Evolutionary conservation across 2,113 vertebrate species (phyloP).

Genomic region (Leiothrix lutea): DNA sequence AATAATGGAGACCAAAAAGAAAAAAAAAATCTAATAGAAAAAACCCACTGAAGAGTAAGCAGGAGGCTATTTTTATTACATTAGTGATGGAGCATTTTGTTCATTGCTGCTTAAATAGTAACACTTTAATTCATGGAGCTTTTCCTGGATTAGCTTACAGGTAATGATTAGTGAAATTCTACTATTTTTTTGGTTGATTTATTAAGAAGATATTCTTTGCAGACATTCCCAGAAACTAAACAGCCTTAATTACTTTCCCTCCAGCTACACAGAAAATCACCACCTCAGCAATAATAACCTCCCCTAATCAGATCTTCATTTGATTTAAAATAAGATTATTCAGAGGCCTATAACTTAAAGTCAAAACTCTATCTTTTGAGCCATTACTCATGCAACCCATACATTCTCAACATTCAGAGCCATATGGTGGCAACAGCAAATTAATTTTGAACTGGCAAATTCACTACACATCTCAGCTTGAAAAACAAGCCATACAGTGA

Average conservation of each 20-base stretch:
- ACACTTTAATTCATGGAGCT: not conserved
- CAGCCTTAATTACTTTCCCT: conserved; percentile 2
- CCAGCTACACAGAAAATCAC: conserved; percentile 9
- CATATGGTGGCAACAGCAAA: not conserved
- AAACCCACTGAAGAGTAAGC: not conserved
- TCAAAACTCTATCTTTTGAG: not conserved
- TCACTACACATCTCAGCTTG: not conserved
- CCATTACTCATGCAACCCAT: not conserved
- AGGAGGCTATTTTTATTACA: not conserved
- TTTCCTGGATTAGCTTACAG: conserved; percentile 1
- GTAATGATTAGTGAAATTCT: not conserved
- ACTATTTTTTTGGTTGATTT: not conserved
- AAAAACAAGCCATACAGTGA: not conserved
- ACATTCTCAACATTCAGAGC: not conserved
- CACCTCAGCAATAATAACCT: conserved; percentile 31
- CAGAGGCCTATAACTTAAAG: not conserved
- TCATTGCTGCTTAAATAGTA: not conserved
- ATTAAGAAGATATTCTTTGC: not conserved
- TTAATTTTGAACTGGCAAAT: not conserved
- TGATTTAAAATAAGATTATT: conserved; percentile 29
- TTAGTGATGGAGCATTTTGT: not conserved
- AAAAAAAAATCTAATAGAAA: not conserved
- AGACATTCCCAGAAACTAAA: conserved; percentile 10
- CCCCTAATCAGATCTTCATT: conserved; percentile 3
- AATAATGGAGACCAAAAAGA: not conserved